Evolutionary conservation across 1,140 invertebrate genomes (phyloP).

Genomic region (Drosophila obscura): DNA sequence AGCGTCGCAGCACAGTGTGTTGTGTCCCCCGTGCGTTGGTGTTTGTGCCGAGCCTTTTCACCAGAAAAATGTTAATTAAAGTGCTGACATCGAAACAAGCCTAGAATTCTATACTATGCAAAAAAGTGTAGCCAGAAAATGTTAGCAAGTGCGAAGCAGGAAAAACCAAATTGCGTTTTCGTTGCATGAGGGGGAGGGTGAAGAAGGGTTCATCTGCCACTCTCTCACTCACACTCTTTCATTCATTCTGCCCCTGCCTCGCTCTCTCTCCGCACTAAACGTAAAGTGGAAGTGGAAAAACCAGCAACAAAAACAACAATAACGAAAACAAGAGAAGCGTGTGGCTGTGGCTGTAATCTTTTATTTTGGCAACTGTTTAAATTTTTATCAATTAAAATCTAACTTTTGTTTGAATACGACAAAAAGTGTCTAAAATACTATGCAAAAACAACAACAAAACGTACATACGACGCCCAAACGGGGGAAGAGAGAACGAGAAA

Average conservation of each 20-base stretch:
- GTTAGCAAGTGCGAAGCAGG: conserved; percentile 11
- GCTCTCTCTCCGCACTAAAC: conserved; percentile 2
- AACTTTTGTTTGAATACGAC: neutral
- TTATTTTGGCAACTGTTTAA: neutral
- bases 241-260: too few species aligned
- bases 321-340: neutral
- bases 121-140: conserved; percentile 15
- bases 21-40: conserved; percentile 17
- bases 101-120: conserved; percentile 16
- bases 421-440: conserved; percentile 22
- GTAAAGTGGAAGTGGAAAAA: conserved; percentile 37
- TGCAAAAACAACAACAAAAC: conserved; percentile 7
- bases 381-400: neutral
- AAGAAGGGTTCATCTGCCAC: conserved; percentile 13
- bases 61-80: conserved; percentile 72
- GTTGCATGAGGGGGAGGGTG: conserved; percentile 8
- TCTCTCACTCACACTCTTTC: conserved; percentile 4
- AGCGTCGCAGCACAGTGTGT: conserved; percentile 12
- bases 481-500: neutral
- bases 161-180: conserved; percentile 18
- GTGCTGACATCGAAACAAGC: conserved; percentile 46
- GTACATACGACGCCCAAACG: conserved; percentile 57
- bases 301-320: conserved; percentile 29
- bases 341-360: conserved; percentile 9
- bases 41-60: conserved; percentile 52